A percentile compares a stretch with the other conserved stretches of the same genome.
phyloP scores from a whole-genome alignment of 2,113 vertebrate species.

The Gallinago media region DNA sequence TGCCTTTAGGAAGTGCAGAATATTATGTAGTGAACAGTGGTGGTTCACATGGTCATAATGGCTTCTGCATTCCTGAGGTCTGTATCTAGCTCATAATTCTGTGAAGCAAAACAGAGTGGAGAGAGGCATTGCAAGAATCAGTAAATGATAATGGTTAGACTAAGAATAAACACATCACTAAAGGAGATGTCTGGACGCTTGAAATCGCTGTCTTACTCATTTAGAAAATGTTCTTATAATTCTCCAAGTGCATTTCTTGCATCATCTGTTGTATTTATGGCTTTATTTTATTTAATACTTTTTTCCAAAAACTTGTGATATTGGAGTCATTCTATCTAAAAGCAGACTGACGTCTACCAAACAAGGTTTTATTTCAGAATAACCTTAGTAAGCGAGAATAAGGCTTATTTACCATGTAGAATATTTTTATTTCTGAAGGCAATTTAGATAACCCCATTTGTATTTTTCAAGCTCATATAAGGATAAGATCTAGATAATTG shows the following conservation, averaged over 20 bases:
- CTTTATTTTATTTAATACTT: not conserved
- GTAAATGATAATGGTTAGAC: not conserved
- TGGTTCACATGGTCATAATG: accelerated
- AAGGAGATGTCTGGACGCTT: not conserved
- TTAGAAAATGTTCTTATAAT: not conserved
- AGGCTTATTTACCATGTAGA: not conserved
- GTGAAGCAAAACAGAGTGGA: not conserved
- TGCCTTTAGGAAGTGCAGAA: not conserved
- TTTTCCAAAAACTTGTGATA: not conserved
- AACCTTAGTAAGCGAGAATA: not conserved
- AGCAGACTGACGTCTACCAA: not conserved
- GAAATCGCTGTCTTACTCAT: not conserved
- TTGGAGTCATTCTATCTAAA: not conserved
- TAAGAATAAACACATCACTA: not conserved
- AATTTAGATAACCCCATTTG: not conserved
- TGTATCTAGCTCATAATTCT: not conserved
- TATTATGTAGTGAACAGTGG: not conserved
- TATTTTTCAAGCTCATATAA: not conserved
- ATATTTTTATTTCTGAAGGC: not conserved
- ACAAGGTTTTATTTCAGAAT: not conserved
- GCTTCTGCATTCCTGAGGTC: not conserved
- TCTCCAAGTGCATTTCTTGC: not conserved
- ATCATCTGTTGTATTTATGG: not conserved
- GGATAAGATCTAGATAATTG: not conserved
- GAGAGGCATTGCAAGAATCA: not conserved